These are phyloP conservation scores for Caenorhabditis sinica DNA, from an alignment of 2,888 invertebrate species.

Conservation along the genomic window DNA sequence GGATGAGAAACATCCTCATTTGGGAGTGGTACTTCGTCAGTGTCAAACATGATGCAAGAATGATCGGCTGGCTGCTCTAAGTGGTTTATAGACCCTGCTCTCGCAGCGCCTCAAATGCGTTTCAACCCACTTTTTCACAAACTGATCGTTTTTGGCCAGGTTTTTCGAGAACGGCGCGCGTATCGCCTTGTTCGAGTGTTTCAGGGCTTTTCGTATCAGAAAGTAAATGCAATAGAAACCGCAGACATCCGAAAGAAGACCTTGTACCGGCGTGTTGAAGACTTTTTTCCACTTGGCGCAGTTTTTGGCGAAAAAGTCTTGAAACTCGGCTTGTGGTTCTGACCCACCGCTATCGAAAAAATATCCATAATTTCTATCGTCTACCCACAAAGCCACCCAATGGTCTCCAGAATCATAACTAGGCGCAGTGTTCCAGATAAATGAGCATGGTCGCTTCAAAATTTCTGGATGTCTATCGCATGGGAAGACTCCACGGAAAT, in stretches of 20 bases:
- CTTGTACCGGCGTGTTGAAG: slow-evolving; percentile 6
- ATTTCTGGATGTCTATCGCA: background rate
- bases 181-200: slow-evolving; percentile 5
- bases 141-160: slow-evolving; percentile 4
- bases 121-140: slow-evolving; percentile 11
- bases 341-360: slow-evolving; percentile 3
- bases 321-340: slow-evolving; percentile 22
- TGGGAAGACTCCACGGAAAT: slow-evolving; percentile 8
- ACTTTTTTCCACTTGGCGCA: slow-evolving; percentile 28
- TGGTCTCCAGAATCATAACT: slow-evolving; percentile 14
- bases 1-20: no score
- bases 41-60: background rate
- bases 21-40: no score
- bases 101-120: slow-evolving; percentile 3
- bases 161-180: background rate
- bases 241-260: slow-evolving; percentile 7
- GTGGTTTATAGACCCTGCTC: slow-evolving; percentile 5
- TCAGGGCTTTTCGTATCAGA: slow-evolving; percentile 13
- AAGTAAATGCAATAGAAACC: slow-evolving; percentile 34
- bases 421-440: slow-evolving; percentile 31
- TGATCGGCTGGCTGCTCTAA: background rate
- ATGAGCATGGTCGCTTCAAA: slow-evolving; percentile 2
- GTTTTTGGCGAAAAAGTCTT: slow-evolving; percentile 13
- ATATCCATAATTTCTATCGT: slow-evolving; percentile 22
- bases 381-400: slow-evolving; percentile 30